These are phyloP conservation scores for Decapterus maruadsi DNA, from an alignment of 2,797 vertebrate genomes.

Conservation along the genomic window DNA sequence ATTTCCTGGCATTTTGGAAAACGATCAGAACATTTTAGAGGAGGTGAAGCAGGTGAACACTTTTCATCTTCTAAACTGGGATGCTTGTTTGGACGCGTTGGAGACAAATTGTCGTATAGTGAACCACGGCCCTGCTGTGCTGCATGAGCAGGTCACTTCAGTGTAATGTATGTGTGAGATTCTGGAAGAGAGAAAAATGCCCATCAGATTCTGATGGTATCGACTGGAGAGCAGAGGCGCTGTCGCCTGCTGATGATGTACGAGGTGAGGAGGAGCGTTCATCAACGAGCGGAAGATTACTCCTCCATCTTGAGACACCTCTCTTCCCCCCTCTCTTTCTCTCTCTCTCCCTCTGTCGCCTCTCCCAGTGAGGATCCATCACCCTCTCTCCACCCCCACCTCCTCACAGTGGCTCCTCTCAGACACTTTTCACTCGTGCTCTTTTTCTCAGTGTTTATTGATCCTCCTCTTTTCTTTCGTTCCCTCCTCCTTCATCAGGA, in stretches of 20 bases:
- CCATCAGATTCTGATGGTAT: constrained; percentile 40
- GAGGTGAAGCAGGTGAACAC: not conserved
- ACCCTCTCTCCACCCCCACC: constrained; percentile 19
- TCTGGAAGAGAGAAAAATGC: constrained; percentile 37
- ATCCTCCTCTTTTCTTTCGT: constrained; percentile 15
- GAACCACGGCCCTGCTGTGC: not conserved
- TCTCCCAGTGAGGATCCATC: constrained; percentile 56
- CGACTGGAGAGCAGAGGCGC: constrained; percentile 50
- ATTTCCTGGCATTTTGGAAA: not conserved
- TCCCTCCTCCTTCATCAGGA: constrained; percentile 4
- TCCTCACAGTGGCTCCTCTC: constrained; percentile 19
- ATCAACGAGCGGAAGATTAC: constrained; percentile 69
- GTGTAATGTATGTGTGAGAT: constrained; percentile 18
- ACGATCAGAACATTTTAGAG: not conserved
- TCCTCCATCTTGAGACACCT: constrained; percentile 57
- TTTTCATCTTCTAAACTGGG: not conserved
- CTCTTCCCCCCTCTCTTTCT: constrained; percentile 18
- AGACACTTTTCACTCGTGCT: constrained; percentile 8
- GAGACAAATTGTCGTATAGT: not conserved
- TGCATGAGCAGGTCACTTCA: constrained; percentile 1
- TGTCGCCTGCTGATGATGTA: constrained; percentile 71
- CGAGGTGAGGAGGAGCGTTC: constrained; percentile 53
- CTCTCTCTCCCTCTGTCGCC: constrained; percentile 38
- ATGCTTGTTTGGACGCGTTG: not conserved
- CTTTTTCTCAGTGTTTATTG: constrained; percentile 40